Conservation (phyloP, 2,888 invertebrate species). For the Bembecia ichneumoniformis region DNA sequence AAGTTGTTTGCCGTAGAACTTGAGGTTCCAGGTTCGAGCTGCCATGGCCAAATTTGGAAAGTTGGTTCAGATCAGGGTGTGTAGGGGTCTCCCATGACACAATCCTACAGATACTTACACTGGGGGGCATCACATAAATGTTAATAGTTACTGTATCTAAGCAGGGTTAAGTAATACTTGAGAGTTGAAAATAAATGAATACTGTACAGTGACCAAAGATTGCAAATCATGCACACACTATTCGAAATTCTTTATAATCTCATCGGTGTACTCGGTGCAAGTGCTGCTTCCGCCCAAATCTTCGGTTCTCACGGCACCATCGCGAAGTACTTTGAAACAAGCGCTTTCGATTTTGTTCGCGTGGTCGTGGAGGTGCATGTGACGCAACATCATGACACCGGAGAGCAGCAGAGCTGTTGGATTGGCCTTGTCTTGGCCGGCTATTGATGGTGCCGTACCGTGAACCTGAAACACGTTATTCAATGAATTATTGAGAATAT, state of each 20-base stretch:
- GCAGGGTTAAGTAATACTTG: no score
- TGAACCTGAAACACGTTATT: slow-evolving; percentile 78
- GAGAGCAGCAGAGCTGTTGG: slow-evolving; percentile 97
- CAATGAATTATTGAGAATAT: background rate
- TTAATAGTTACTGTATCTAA: no score
- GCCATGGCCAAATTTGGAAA: no score
- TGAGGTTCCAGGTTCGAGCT: no score
- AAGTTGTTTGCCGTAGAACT: no score
- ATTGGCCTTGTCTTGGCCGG: slow-evolving; percentile 97
- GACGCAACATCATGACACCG: slow-evolving; percentile 97
- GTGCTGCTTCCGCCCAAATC: slow-evolving; percentile 95
- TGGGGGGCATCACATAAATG: no score
- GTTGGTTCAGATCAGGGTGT: no score
- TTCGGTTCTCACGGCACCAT: slow-evolving; percentile 86
- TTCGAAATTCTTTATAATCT: slow-evolving; percentile 75
- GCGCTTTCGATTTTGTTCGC: slow-evolving; percentile 87
- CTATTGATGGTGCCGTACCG: slow-evolving; percentile 97
- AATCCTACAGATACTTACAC: no score
- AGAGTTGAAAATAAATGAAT: no score
- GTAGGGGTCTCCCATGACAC: no score
- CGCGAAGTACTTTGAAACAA: slow-evolving; percentile 89
- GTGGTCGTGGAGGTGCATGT: slow-evolving; percentile 82
- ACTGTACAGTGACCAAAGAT: background rate
- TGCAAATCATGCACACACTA: slow-evolving; percentile 9
- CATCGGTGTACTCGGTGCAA: slow-evolving; percentile 95